Evolutionary conservation across 2,888 invertebrate species (phyloP).

Genomic region (Therioaphis trifolii): DNA sequence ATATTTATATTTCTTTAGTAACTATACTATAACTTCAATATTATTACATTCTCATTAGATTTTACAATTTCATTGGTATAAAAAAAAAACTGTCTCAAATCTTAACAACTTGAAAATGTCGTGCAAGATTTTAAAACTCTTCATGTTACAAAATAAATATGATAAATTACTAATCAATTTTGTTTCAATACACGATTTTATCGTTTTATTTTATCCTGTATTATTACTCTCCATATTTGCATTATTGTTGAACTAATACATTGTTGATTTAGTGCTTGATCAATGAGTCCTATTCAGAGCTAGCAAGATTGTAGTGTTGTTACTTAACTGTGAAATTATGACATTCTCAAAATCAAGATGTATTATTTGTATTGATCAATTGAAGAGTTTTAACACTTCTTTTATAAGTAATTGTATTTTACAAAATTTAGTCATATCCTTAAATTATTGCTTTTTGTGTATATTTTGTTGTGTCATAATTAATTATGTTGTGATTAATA

Average conservation of each 20-base stretch:
- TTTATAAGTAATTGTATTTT: too few species aligned
- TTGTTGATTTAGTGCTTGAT: slow-evolving; percentile 19
- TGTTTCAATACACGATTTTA: slow-evolving; percentile 6
- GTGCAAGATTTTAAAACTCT: slow-evolving; percentile 40
- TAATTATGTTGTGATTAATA: too few species aligned
- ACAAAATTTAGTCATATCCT: too few species aligned
- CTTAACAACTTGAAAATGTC: slow-evolving; percentile 32
- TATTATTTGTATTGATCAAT: not conserved
- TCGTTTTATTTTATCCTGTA: slow-evolving; percentile 11
- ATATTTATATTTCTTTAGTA: too few species aligned
- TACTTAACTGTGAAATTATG: not conserved
- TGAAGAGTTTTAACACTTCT: not conserved
- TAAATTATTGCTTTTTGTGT: too few species aligned
- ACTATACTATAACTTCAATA: not conserved
- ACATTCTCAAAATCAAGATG: not conserved
- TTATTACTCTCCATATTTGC: slow-evolving; percentile 14
- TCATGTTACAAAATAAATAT: slow-evolving; percentile 37
- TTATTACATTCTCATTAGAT: not conserved
- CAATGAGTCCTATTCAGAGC: not conserved
- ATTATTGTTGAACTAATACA: slow-evolving; percentile 28
- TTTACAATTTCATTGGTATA: not conserved
- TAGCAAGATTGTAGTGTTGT: not conserved
- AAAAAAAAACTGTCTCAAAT: not conserved
- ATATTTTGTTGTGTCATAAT: too few species aligned
- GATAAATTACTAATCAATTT: slow-evolving; percentile 24